Base-by-base conservation (phyloP, 2,797 vertebrate genomes). In the Clarias fuscus region DNA sequence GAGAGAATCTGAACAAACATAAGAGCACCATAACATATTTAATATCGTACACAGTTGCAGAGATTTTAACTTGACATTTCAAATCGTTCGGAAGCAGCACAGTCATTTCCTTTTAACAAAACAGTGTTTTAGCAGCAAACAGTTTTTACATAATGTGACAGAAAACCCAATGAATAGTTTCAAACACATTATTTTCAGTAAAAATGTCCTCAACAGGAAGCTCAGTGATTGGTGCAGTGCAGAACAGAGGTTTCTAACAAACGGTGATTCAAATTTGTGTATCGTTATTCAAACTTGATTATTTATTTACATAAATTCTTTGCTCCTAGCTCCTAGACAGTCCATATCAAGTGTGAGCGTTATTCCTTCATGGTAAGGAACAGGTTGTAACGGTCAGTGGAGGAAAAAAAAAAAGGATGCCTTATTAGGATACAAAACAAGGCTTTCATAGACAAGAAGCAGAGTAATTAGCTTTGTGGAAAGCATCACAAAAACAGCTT, bases 1-100 rank as follows among this genome's bases (percentile, higher is more conserved):
- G 98, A 99, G 90, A 99, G 95, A 92, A 99, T 99, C 98, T 99
- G 92, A 80, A 95, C 75, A 94, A 59, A 89, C 1, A 88, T 33
- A 65, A 79, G 3, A 89, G n/a, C 8, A 5, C 0, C 4, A 7
- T 78, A 59, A 40, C 15, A 61, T 24, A n/a, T 79, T 24, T 62
- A 3, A 78, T 59, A 78, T 72, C 43, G 7, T 53, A 56, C 24
- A 71, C 27, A n/a, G 13, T 27, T 56, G 59, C 58, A 59, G 8
- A 33, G 18, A 78, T 48, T 2, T 30, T 33, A 4, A 15, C 71
- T 24, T 43, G 71, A 73, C 40, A 6, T 72, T 43, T 43, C 20
- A 43, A 72, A 22, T 24, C 43, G 3, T 53, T 27, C 7, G 13
- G 22, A 61, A 33, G 48, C 48, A 56, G 15, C 30, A 30, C 2